These are phyloP conservation scores for Lysandra bellargus DNA, from an alignment of 2,888 invertebrate genomes.

Conservation along the genomic window DNA sequence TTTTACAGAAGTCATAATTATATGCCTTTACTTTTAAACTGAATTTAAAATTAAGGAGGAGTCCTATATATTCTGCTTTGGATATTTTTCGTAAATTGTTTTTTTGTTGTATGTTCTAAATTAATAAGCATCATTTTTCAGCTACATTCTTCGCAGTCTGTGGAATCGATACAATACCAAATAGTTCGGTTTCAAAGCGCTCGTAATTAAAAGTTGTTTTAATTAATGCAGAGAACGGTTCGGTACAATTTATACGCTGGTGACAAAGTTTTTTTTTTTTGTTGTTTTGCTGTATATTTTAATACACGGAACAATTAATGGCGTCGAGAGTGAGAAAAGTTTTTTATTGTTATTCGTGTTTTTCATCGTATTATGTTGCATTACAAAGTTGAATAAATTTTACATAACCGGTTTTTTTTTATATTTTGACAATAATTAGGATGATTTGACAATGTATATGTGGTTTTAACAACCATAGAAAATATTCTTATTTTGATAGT, in stretches of 20 bases:
- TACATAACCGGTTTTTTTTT: too few relatives aligned
- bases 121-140: background rate
- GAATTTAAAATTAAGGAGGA: too few relatives aligned
- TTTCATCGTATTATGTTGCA: background rate
- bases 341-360: background rate
- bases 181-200: constrained; percentile 29
- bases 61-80: too few relatives aligned
- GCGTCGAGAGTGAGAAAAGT: background rate
- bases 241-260: background rate
- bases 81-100: too few relatives aligned
- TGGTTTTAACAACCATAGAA: too few relatives aligned
- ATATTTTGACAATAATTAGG: too few relatives aligned
- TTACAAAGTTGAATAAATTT: background rate
- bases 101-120: background rate
- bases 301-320: background rate
- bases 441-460: too few relatives aligned
- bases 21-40: too few relatives aligned
- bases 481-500: too few relatives aligned
- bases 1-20: too few relatives aligned
- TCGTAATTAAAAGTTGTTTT: constrained; percentile 30
- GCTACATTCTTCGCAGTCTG: background rate
- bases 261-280: constrained; percentile 18
- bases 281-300: constrained; percentile 17
- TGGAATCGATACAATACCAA: constrained; percentile 26
- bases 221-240: constrained; percentile 25